Conservation (phyloP, 2,797 vertebrate species). For the Hypotaenidia okinawae region DNA sequence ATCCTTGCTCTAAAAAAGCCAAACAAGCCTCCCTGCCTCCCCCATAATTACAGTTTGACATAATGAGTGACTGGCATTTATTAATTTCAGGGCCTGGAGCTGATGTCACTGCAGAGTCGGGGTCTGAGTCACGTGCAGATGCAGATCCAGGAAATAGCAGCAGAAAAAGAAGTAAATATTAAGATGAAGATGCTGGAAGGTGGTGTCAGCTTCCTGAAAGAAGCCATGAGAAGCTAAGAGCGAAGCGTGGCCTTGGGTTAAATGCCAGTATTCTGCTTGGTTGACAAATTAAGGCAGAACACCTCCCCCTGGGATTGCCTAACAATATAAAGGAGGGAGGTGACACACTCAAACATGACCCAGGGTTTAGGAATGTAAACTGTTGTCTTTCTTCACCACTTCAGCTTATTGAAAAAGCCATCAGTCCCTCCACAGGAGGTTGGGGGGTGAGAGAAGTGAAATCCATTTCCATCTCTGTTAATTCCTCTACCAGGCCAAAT, state of each 20-base stretch:
- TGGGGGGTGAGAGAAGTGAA: accelerated
- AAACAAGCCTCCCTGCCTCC: background rate
- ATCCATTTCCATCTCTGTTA: background rate
- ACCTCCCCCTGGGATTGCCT: background rate
- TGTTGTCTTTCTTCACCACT: background rate
- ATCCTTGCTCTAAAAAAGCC: background rate
- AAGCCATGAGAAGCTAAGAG: background rate
- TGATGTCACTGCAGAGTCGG: background rate
- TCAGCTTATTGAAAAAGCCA: background rate
- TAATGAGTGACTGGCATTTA: background rate
- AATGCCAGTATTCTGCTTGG: background rate
- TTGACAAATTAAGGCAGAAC: background rate
- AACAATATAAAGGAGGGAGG: background rate
- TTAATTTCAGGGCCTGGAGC: background rate
- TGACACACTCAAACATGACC: accelerated
- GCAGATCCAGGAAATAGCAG: constrained; percentile 7
- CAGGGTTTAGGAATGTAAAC: background rate
- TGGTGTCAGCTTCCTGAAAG: background rate
- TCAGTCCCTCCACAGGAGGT: accelerated
- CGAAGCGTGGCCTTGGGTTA: background rate
- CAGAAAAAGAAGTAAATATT: background rate
- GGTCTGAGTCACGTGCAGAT: background rate
- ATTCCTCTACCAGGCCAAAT: background rate
- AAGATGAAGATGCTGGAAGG: background rate
- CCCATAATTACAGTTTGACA: background rate